A percentile compares a stretch with the other conserved stretches of the same genome.
Conservation (phyloP, 2,888 invertebrate genomes). For the Eristalis arbustorum region DNA sequence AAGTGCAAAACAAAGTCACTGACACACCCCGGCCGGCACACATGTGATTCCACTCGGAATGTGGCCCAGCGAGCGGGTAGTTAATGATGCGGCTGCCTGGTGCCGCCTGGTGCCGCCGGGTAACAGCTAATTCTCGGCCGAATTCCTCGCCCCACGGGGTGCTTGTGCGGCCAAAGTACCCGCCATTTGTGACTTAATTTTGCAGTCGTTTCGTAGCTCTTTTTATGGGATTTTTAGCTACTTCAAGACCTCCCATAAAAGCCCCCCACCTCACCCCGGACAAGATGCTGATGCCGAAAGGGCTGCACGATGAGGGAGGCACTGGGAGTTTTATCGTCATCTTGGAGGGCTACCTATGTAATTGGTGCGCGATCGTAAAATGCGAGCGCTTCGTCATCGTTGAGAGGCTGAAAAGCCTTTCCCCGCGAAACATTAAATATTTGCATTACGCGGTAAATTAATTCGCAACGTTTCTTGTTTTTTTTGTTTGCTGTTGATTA, state of each 20-base stretch:
- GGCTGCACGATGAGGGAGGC: background rate
- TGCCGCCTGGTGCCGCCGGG: background rate
- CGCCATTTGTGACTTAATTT: slow-evolving; percentile 21
- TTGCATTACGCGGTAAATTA: background rate
- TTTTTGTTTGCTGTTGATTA: too few species aligned
- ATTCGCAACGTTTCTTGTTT: background rate
- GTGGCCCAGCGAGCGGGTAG: background rate
- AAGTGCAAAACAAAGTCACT: background rate
- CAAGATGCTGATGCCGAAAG: background rate
- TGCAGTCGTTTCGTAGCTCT: slow-evolving; percentile 6
- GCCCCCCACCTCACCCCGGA: too few species aligned
- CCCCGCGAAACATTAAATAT: background rate
- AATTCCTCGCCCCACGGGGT: slow-evolving; percentile 13
- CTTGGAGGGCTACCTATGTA: background rate
- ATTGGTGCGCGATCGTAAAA: background rate
- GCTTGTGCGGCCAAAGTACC: background rate
- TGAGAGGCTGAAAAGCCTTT: background rate
- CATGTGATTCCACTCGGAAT: background rate
- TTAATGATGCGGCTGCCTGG: background rate
- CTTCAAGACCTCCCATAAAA: background rate
- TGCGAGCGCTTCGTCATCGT: background rate
- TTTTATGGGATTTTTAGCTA: slow-evolving; percentile 29
- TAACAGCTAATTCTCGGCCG: background rate
- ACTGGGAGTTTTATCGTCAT: background rate
- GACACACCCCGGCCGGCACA: background rate